Conservation (phyloP, 2,888 invertebrate species). For the Torymus texanus region DNA sequence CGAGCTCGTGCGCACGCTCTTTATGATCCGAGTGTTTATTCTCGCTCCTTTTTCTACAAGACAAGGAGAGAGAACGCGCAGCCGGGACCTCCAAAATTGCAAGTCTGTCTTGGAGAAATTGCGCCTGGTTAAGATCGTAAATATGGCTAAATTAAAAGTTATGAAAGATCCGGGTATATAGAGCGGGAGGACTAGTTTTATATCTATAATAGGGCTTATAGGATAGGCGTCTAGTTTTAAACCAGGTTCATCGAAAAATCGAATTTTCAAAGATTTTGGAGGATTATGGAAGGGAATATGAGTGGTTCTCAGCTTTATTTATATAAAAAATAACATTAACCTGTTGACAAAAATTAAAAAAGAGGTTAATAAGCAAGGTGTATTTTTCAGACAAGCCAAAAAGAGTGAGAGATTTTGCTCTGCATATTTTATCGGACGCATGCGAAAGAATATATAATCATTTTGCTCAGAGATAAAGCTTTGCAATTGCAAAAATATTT, state of each 20-base stretch:
- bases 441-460: no score
- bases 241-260: background rate
- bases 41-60: background rate
- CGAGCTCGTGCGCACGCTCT: conserved; percentile 30
- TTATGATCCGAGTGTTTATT: conserved; percentile 40
- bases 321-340: no score
- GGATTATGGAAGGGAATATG: no score
- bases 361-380: no score
- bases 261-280: no score
- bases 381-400: no score
- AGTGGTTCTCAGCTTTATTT: no score
- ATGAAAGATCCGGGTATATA: conserved; percentile 1
- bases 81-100: conserved; percentile 5
- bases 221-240: background rate
- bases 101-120: conserved; percentile 31
- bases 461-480: no score
- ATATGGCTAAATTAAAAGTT: conserved; percentile 43
- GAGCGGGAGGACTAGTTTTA: background rate
- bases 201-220: background rate
- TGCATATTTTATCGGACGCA: no score
- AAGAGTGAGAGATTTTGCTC: no score
- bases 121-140: conserved; percentile 32
- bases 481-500: no score
- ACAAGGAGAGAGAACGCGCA: background rate
- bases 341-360: no score